Evolutionary conservation across 2,888 invertebrate species (phyloP).

Genomic region (Brachylomia viminalis): DNA sequence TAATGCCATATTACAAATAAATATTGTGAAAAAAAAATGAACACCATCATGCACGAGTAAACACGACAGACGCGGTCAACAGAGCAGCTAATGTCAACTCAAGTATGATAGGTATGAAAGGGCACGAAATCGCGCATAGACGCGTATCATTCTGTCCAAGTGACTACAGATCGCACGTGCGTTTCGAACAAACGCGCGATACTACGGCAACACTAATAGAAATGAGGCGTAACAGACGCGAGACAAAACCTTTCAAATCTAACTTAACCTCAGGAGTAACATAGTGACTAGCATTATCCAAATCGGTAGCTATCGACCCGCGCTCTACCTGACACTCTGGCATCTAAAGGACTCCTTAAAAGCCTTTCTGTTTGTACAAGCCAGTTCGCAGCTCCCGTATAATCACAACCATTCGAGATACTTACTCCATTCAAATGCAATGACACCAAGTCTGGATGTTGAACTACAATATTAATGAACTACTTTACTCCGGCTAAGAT

Average conservation of each 20-base stretch:
- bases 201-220: not conserved
- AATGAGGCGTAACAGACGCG: constrained; percentile 15
- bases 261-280: constrained; percentile 30
- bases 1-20: not conserved
- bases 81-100: constrained; percentile 9
- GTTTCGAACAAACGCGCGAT: constrained; percentile 8
- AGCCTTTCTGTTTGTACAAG: constrained; percentile 79
- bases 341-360: constrained; percentile 70
- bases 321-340: constrained; percentile 59
- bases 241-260: constrained; percentile 23
- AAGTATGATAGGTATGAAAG: constrained; percentile 7
- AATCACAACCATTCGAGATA: constrained; percentile 75
- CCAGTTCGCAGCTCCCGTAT: constrained; percentile 73
- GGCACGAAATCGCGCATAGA: not conserved
- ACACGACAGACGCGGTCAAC: constrained; percentile 5
- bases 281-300: constrained; percentile 48
- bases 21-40: not conserved
- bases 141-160: not conserved
- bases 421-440: constrained; percentile 75
- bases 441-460: constrained; percentile 72
- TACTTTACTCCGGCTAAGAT: constrained; percentile 62
- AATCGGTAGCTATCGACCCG: constrained; percentile 67
- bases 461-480: constrained; percentile 74
- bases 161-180: not conserved
- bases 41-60: not conserved